These are phyloP conservation scores for Bombus balteatus DNA, from an alignment of 1,140 invertebrate species.

Conservation along the genomic window DNA sequence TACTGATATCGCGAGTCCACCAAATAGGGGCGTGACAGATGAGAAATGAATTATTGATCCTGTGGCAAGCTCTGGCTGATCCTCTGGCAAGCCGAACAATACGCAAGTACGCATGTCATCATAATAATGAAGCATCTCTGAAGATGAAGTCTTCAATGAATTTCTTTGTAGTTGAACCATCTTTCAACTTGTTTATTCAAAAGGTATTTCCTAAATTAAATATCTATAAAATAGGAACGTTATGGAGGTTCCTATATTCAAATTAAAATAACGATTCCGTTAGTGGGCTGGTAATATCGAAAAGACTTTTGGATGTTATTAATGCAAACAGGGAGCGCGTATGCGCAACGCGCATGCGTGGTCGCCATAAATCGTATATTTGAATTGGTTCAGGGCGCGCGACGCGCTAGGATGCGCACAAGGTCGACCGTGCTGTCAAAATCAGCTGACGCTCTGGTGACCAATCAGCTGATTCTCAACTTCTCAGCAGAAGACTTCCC, in stretches of 20 bases:
- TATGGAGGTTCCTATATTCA: too few species aligned
- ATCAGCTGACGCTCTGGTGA: slow-evolving; percentile 68
- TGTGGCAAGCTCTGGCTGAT: slow-evolving; percentile 33
- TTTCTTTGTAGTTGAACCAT: not conserved
- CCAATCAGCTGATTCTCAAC: slow-evolving; percentile 67
- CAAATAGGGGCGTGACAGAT: slow-evolving; percentile 66
- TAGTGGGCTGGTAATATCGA: too few species aligned
- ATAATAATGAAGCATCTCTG: not conserved
- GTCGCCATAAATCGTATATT: not conserved
- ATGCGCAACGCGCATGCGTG: slow-evolving; percentile 26
- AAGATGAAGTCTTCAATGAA: not conserved
- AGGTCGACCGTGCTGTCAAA: slow-evolving; percentile 73
- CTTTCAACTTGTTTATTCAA: not conserved
- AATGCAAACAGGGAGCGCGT: not conserved
- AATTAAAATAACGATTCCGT: not conserved
- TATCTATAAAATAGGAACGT: not conserved
- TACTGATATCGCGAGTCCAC: slow-evolving; percentile 13
- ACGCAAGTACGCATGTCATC: slow-evolving; percentile 37
- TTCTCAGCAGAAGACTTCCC: slow-evolving; percentile 33
- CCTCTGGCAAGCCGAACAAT: slow-evolving; percentile 21
- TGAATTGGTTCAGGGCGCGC: slow-evolving; percentile 47
- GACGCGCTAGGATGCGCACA: slow-evolving; percentile 49
- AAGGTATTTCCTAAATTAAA: not conserved
- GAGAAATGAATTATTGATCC: slow-evolving; percentile 75
- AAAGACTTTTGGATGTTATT: too few species aligned